phyloP scores from a whole-genome alignment of 1,140 invertebrate genomes.

The Colletes gigas region DNA sequence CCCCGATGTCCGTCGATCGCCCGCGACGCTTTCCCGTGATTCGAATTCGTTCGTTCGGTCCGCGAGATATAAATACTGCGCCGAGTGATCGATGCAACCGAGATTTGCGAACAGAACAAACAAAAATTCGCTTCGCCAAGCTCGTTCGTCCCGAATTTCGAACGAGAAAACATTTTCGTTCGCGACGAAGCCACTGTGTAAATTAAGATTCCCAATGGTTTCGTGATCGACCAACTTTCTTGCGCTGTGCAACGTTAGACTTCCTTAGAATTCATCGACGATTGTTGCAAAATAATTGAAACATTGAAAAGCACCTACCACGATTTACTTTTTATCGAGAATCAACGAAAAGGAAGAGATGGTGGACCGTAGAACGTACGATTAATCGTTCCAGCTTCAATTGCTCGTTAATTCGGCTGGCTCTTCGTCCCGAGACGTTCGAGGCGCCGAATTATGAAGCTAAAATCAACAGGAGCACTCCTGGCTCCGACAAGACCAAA shows the following conservation, averaged over 20 bases:
- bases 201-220: background rate
- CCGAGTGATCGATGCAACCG: slow-evolving; percentile 15
- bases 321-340: too few relatives aligned
- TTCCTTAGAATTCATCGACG: too few relatives aligned
- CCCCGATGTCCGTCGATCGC: background rate
- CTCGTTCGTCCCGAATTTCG: background rate
- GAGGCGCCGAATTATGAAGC: slow-evolving; percentile 30
- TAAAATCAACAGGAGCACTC: background rate
- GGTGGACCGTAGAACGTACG: background rate
- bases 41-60: slow-evolving; percentile 56
- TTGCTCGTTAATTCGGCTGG: background rate
- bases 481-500: background rate
- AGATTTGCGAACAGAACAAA: slow-evolving; percentile 20
- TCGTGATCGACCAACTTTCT: background rate
- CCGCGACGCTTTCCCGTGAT: slow-evolving; percentile 11
- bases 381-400: slow-evolving; percentile 20
- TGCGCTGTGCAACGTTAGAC: too few relatives aligned
- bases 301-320: too few relatives aligned
- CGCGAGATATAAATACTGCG: slow-evolving; percentile 34
- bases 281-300: too few relatives aligned
- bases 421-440: background rate
- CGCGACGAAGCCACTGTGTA: background rate
- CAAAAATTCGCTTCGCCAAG: slow-evolving; percentile 7
- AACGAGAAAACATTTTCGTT: background rate
- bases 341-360: too few relatives aligned